A percentile compares a stretch with the other conserved stretches of the same genome.
phyloP scores from a whole-genome alignment of 2,797 vertebrate species.

The Sebastes wilsoni region DNA sequence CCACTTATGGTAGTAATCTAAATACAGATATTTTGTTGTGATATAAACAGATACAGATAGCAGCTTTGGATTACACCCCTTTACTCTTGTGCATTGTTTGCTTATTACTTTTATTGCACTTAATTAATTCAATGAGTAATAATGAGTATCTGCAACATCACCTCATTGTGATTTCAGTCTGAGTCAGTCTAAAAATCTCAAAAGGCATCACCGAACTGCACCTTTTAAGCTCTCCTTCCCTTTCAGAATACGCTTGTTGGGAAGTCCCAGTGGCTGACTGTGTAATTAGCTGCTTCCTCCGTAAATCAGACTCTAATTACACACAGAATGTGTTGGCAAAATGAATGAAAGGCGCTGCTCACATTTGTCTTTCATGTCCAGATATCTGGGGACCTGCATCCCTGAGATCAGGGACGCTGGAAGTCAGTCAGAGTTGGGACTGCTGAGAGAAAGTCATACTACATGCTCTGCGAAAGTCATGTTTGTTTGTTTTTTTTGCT shows the following conservation, averaged over 20 bases:
- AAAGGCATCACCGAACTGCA: background rate
- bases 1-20: background rate
- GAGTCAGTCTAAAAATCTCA: constrained; percentile 1
- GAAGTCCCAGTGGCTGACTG: constrained; percentile 10
- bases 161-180: background rate
- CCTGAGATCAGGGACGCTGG: background rate
- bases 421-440: too few relatives aligned
- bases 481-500: too few relatives aligned
- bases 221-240: constrained; percentile 9
- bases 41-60: background rate
- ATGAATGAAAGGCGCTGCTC: constrained; percentile 21
- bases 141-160: background rate
- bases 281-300: constrained; percentile 46
- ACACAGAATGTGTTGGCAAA: constrained; percentile 43
- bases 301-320: constrained; percentile 50
- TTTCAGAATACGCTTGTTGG: constrained; percentile 1
- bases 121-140: constrained; percentile 1
- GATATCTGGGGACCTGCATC: background rate
- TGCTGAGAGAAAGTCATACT: too few relatives aligned
- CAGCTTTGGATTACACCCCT: background rate
- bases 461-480: too few relatives aligned
- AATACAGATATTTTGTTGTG: background rate
- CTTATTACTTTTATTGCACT: background rate
- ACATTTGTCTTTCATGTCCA: constrained; percentile 28
- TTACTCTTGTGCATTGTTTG: background rate